Base-by-base conservation (phyloP, 2,888 invertebrate species). In the Drosophila melanocephala region DNA sequence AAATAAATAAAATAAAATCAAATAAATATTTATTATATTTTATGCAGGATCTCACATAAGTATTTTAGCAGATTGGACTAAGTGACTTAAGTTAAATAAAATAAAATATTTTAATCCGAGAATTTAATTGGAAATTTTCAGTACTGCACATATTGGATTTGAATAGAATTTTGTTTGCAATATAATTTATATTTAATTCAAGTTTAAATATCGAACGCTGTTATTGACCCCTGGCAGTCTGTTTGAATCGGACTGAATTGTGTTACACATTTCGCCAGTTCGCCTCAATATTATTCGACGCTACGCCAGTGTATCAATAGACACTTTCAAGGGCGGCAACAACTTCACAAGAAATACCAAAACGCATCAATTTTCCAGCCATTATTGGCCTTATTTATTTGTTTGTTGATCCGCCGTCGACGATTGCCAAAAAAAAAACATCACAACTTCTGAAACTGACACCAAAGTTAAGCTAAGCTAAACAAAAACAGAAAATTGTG, bases 381-480 rank as follows among this genome's bases (percentile, higher is more conserved):
- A 90, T 86, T 86, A 90, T 86, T 90, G 84, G 84, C 87, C 74
- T 77, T 86, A 88, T 86, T 86, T 86, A 86, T 88, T 83, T 81
- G 82, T 81, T 78, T 83, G 72, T 72, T 72, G 81, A 74, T 58
- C 71, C 60, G 51, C 58, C 72, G 64, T 60, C 52, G 37, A 66
- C 50, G 71, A 64, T 61, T 61, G 58, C 55, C 72, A 72, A 58
- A 50, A 58, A 32, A 56, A 66, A 32, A 52, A 53, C 47, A 53
- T 16, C 44, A 69, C 73, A 68, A 57, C 72, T 75, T 57, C 33
- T 10, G 33, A 73, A 66, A 62, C 39, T 59, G 68, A 76, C 67
- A 71, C 60, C 37, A 51, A 62, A 59, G 10, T 19, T 6, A 61
- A 59, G 52, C 52, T 42, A 19, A 32, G 47, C 53, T 22, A 35